Percentiles rank a stretch among this genome's conserved stretches.
Conservation (phyloP, 2,888 invertebrate species). For the Eurois occulta region DNA sequence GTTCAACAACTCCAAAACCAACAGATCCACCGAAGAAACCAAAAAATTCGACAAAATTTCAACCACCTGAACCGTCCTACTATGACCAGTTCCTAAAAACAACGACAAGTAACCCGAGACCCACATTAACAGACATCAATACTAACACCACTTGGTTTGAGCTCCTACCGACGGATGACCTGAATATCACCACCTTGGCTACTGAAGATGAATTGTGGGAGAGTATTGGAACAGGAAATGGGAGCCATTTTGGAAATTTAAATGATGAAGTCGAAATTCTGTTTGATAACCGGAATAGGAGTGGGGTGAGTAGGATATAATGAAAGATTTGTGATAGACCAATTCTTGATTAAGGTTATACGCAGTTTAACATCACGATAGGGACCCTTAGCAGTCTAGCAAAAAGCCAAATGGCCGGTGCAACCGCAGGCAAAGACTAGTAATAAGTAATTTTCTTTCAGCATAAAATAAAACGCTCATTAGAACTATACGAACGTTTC, state of each 20-base stretch:
- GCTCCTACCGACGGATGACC: constrained; percentile 78
- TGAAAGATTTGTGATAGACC: too few relatives aligned
- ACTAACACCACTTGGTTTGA: constrained; percentile 87
- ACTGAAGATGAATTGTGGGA: constrained; percentile 87
- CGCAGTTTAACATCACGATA: too few relatives aligned
- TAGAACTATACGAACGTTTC: constrained; percentile 80
- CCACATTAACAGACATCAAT: constrained; percentile 73
- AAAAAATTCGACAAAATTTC: constrained; percentile 73
- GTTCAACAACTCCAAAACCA: constrained; percentile 73
- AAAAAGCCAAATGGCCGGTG: too few relatives aligned
- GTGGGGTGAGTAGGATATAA: constrained; percentile 73
- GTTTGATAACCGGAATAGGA: constrained; percentile 78
- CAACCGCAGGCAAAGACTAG: too few relatives aligned
- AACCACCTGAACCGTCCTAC: constrained; percentile 82
- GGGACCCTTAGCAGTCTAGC: too few relatives aligned
- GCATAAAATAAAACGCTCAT: constrained; percentile 86
- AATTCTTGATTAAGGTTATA: too few relatives aligned
- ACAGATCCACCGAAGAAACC: constrained; percentile 69
- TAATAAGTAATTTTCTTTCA: constrained; percentile 52
- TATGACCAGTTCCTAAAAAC: constrained; percentile 89
- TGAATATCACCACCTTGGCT: constrained; percentile 76
- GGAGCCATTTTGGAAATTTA: constrained; percentile 78
- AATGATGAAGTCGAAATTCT: constrained; percentile 87
- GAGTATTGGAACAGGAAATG: constrained; percentile 79
- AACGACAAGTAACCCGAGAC: constrained; percentile 73